phyloP scores from a whole-genome alignment of 2,797 vertebrate species.

The Phyllotis vaccarum region DNA sequence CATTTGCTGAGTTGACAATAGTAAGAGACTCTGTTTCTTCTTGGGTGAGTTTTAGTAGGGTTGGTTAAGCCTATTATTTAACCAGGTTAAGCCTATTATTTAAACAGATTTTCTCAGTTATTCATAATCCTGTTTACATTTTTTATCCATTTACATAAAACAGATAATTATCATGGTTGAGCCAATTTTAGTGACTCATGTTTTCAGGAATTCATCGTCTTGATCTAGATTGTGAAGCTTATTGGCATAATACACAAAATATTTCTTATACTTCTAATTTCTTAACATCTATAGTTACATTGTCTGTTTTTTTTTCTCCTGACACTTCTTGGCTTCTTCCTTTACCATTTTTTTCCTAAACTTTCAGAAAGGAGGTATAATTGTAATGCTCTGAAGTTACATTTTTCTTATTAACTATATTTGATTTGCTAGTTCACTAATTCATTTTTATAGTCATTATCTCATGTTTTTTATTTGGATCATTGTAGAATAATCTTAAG shows the following conservation, averaged over 20 bases:
- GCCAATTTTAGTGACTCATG: background rate
- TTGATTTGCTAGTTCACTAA: slow-evolving; percentile 29
- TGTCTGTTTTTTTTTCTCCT: background rate
- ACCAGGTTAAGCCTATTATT: background rate
- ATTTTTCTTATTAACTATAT: slow-evolving; percentile 15
- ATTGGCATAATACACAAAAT: background rate
- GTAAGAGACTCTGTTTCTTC: background rate
- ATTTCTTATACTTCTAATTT: background rate
- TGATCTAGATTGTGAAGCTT: slow-evolving; percentile 31
- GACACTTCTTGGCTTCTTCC: background rate
- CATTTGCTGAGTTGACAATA: background rate
- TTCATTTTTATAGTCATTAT: background rate
- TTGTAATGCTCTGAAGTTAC: background rate
- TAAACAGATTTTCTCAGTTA: background rate
- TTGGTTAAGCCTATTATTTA: background rate
- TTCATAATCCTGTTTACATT: background rate
- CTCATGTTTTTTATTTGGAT: background rate
- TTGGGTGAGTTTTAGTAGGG: background rate
- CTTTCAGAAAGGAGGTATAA: background rate
- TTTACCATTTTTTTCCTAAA: background rate
- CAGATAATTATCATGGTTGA: background rate
- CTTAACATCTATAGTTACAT: background rate
- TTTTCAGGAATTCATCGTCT: background rate
- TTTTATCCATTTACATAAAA: background rate
- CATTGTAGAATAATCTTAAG: background rate